Evolutionary conservation across 1,140 invertebrate genomes (phyloP), one percentile per base, ranked within the genome.

Genomic region (Mycetomoellerius zeteki): DNA sequence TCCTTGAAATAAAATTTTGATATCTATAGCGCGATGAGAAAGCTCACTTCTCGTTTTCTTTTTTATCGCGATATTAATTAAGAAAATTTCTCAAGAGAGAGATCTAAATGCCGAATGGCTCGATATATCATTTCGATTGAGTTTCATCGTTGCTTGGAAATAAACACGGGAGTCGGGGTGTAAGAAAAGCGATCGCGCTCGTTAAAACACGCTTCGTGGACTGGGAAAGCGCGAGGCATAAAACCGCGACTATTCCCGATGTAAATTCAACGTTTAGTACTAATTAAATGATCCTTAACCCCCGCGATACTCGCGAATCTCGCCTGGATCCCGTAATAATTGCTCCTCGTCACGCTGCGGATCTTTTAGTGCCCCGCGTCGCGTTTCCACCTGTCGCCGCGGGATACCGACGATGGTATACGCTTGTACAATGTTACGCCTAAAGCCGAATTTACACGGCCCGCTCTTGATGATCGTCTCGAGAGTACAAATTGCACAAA

Each of bases 211-310:
- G 56, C 47, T 33, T n/a, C n/a, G 8, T 30, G 33, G 3, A 24
- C 47, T 7, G 62, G n/a, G 62, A 69, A 69, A 24, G 47, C 47
- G n/a, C 76, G 60, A 14, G 76, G 7, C 21, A 69, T 67, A 80
- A 80, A 80, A 54, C 33, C 62, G 76, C 16, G 37, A 37, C 43
- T 78, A 86, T 75, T 86, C 37, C 27, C 76, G 27, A 81, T 71
- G 85, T 86, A 86, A 86, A 86, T 82, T 27, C 52, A 69, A 12
- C 76, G 54, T 86, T 86, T 86, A 86, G 85, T 69, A n/a, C 52
- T 86, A 86, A 86, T 86, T 86, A 86, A 86, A 86, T 82, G 56
- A 58, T 58, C 64, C 76, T 86, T 86, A 81, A 81, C 30, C 76
- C 43, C 52, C 62, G 43, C 33, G 84, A 77, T 54, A 75, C 60